Conservation (phyloP, 2,797 vertebrate genomes). For the Acrocephalus scirpaceus region DNA sequence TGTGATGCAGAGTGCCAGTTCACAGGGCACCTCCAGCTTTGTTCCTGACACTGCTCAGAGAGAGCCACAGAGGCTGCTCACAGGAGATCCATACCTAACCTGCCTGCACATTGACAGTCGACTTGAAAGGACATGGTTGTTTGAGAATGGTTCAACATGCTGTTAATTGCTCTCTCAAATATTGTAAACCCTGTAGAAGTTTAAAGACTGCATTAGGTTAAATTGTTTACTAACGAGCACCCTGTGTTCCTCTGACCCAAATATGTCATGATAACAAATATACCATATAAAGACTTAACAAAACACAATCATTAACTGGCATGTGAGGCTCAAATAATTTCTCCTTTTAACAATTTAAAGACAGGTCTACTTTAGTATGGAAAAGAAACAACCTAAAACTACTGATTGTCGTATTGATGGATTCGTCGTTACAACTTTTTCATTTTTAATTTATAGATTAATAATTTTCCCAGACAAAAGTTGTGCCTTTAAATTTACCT, state of each 20-base stretch:
- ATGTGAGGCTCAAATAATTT: conserved; percentile 7
- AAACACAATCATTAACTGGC: conserved; percentile 64
- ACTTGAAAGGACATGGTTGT: background rate
- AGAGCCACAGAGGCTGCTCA: background rate
- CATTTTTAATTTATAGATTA: conserved; percentile 21
- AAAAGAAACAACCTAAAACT: conserved; percentile 20
- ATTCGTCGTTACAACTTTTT: background rate
- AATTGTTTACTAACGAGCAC: conserved; percentile 50
- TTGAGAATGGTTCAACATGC: background rate
- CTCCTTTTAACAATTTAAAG: conserved; percentile 39
- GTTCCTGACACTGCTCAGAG: background rate
- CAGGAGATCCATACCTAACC: background rate
- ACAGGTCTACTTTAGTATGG: background rate
- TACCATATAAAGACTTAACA: conserved; percentile 22
- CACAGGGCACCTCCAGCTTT: background rate
- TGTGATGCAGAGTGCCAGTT: background rate
- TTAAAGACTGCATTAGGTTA: conserved; percentile 11
- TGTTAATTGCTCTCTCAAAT: background rate
- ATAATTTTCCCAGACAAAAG: background rate
- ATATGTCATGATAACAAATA: conserved; percentile 61
- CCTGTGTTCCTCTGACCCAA: conserved; percentile 66
- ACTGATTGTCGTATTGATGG: conserved; percentile 3
- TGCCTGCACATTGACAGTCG: background rate
- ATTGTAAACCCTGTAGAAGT: conserved; percentile 5
- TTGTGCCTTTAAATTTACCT: background rate